Percentiles rank a stretch among this genome's conserved stretches.
These are phyloP conservation scores for Agrochola lota DNA, from an alignment of 2,888 invertebrate species.

Conservation along the genomic window DNA sequence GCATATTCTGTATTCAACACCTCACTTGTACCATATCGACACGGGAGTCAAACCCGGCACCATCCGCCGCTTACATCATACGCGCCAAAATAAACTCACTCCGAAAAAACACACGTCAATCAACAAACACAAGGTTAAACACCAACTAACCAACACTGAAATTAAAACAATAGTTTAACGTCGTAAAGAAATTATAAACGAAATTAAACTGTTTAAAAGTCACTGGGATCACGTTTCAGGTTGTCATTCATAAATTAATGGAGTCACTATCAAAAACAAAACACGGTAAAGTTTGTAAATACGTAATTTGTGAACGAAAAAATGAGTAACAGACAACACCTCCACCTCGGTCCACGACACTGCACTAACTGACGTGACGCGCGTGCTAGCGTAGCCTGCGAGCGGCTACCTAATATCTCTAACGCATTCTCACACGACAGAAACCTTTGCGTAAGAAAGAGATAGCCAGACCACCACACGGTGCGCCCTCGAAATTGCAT, in stretches of 20 bases:
- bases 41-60: constrained; percentile 84
- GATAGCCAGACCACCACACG: constrained; percentile 70
- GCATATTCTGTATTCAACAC: constrained; percentile 80
- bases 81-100: constrained; percentile 85
- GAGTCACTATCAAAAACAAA: constrained; percentile 81
- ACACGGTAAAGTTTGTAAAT: constrained; percentile 88
- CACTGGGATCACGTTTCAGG: constrained; percentile 52
- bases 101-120: constrained; percentile 83
- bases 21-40: constrained; percentile 74
- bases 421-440: constrained; percentile 72
- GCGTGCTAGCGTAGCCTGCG: constrained; percentile 49
- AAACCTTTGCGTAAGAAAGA: constrained; percentile 69
- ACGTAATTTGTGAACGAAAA: constrained; percentile 78
- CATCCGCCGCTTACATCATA: constrained; percentile 85
- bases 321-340: constrained; percentile 67
- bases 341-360: constrained; percentile 72
- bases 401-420: constrained; percentile 75
- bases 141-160: constrained; percentile 81
- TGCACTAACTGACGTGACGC: constrained; percentile 75
- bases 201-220: constrained; percentile 51
- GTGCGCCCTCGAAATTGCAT: constrained; percentile 69
- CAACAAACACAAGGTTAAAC: constrained; percentile 87
- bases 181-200: constrained; percentile 44
- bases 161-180: constrained; percentile 70
- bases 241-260: constrained; percentile 63